Evolutionary conservation across 53 echinoderm and acorn worm genomes (phyloP), one percentile per base, ranked within the genome.

Genomic region (Pentamera pediparva): DNA sequence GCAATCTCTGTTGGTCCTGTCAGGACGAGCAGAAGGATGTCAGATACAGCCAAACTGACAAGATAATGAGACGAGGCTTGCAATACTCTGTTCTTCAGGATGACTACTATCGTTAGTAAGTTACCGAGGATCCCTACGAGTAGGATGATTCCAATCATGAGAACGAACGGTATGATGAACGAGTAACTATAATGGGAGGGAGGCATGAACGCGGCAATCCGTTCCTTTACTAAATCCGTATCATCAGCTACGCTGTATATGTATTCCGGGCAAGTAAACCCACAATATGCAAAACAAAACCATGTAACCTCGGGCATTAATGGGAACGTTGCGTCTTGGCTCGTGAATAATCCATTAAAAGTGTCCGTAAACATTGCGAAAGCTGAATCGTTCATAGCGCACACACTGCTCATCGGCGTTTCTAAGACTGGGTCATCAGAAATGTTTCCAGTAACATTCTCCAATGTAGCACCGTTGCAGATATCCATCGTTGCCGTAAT

Each of bases 11-110:
- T 83, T 32, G 91, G 98, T 6, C 98, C 90, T 0, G 98, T 92
- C 30, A 98, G 67, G 11, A 86, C 61, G 15, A 98, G 75, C 3
- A 98, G 75, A 51, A 98, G 41, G 47, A 98, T 78, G 50, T 98
- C 98, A 2, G 98, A 98, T 10, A 82, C 39, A 28, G 98, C 98
- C 79, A 98, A 63, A 77, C 91, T 92, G 17, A 98, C 74, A 15
- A 98, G 73, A 76, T 98, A 98, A 43, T 92, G 85, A 1, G 91
- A 92, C 21, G 98, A 85, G 0, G 91, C 82, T 65, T 91, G 91
- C 0, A 98, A 72, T 27, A 88, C 86, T n/a, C 86, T 79, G 52
- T 88, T 98, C 20, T 88, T 71, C 18, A 86, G 17, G 32, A 92
- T 92, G 22, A 98, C 88, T 11, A 92, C 63, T 41, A 98, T 84